phyloP scores from a whole-genome alignment of 2,888 invertebrate genomes.

The Hedya salicella region DNA sequence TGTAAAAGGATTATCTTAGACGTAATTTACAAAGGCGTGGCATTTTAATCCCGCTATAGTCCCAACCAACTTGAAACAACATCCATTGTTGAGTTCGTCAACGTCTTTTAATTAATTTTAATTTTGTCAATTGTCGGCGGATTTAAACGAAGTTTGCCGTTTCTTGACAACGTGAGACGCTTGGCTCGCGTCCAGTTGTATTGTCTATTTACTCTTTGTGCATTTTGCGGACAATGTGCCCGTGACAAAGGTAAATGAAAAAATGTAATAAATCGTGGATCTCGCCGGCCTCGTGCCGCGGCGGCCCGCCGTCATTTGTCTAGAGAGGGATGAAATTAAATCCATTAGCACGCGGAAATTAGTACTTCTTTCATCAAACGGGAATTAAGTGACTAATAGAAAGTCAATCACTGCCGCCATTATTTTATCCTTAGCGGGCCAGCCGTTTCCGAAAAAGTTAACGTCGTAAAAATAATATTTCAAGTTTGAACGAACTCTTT shows the following conservation, averaged over 20 bases:
- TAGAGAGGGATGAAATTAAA: conserved; percentile 54
- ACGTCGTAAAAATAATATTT: conserved; percentile 31
- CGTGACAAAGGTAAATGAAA: conserved; percentile 48
- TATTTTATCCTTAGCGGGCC: conserved; percentile 25
- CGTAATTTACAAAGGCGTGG: conserved; percentile 62
- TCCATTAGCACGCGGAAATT: conserved; percentile 42
- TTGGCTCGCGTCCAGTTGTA: conserved; percentile 66
- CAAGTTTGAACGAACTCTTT: conserved; percentile 23
- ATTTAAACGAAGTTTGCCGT: conserved; percentile 72
- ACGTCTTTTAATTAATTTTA: conserved; percentile 73
- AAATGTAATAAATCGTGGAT: conserved; percentile 46
- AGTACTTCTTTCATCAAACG: conserved; percentile 29
- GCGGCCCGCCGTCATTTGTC: conserved; percentile 26
- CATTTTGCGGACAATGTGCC: conserved; percentile 46
- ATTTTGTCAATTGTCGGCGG: conserved; percentile 70
- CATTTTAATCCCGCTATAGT: conserved; percentile 64
- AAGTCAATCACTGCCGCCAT: conserved; percentile 34
- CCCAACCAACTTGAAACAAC: conserved; percentile 61
- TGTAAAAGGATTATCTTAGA: conserved; percentile 46
- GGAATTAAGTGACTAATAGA: conserved; percentile 32
- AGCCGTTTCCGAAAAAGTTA: conserved; percentile 21
- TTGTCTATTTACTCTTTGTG: conserved; percentile 52
- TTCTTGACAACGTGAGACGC: conserved; percentile 62
- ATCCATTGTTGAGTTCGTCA: conserved; percentile 67
- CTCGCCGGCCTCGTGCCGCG: conserved; percentile 3